Evolutionary conservation across 2,888 invertebrate genomes (phyloP).

Genomic region (Synergus laeviventris): DNA sequence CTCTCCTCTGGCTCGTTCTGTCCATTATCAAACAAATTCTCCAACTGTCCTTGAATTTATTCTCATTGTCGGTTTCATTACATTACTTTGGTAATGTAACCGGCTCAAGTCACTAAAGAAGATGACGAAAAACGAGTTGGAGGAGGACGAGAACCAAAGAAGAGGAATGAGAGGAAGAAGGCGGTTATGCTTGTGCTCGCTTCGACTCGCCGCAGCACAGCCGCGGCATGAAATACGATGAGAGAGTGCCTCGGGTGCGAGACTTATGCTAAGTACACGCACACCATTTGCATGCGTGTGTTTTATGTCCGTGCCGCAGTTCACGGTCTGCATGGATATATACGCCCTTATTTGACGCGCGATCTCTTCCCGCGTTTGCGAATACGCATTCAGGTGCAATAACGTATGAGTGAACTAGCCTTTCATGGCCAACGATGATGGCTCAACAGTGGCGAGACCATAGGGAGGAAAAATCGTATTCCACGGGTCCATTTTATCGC

Average conservation of each 20-base stretch:
- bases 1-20: not conserved
- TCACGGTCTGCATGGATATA: constrained; percentile 44
- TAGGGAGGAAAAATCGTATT: not conserved
- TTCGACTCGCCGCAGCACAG: constrained; percentile 50
- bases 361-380: constrained; percentile 21
- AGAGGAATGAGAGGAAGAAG: constrained; percentile 5
- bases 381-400: constrained; percentile 17
- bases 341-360: constrained; percentile 53
- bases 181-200: constrained; percentile 53
- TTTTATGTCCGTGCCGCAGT: constrained; percentile 55
- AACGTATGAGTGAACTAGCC: constrained; percentile 9
- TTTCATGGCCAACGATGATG: constrained; percentile 21
- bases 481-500: constrained; percentile 14
- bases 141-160: constrained; percentile 18
- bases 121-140: constrained; percentile 39
- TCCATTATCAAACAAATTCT: constrained; percentile 15
- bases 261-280: constrained; percentile 74
- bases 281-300: constrained; percentile 56
- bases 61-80: constrained; percentile 38
- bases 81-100: constrained; percentile 33
- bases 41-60: constrained; percentile 32
- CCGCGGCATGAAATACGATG: constrained; percentile 72
- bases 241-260: constrained; percentile 73
- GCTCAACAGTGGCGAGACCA: constrained; percentile 16
- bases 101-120: constrained; percentile 25